Conservation (phyloP, 92 coral and sea anemone species). For the Paramuricea clavata region DNA sequence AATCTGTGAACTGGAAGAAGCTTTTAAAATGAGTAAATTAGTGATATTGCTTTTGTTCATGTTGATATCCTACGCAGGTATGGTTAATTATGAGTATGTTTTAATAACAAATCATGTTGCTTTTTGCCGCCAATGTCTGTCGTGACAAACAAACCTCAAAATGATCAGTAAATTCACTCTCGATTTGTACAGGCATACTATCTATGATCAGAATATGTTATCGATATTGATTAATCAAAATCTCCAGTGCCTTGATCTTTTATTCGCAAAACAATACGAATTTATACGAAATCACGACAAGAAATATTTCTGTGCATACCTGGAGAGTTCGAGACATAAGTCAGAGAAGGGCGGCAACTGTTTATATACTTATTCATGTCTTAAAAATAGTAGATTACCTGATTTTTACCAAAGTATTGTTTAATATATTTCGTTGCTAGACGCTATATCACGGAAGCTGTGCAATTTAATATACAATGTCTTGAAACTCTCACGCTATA, state of each 20-base stretch:
- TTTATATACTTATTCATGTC: conserved; percentile 1
- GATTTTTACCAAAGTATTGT: neutral
- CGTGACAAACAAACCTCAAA: conserved; percentile 12
- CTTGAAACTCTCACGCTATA: too few species aligned
- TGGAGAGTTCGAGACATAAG: conserved; percentile 23
- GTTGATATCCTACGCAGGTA: conserved; percentile 40
- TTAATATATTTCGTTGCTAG: neutral
- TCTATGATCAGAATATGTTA: neutral
- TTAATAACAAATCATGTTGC: conserved; percentile 18
- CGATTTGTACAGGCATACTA: neutral
- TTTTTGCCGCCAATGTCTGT: neutral
- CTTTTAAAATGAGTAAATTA: conserved; percentile 6
- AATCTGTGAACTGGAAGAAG: neutral
- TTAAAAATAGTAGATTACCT: neutral
- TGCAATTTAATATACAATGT: too few species aligned
- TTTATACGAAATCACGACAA: conserved; percentile 9
- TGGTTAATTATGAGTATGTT: conserved; percentile 5
- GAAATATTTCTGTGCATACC: conserved; percentile 14
- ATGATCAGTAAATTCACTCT: conserved; percentile 3
- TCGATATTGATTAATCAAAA: neutral
- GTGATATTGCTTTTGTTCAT: neutral
- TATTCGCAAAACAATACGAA: conserved; percentile 16
- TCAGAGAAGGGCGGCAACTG: conserved; percentile 20
- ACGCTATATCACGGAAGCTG: neutral
- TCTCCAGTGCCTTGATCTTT: neutral